Evolutionary conservation across 2,113 vertebrate genomes (phyloP).

Genomic region (Urocynchramus pylzowi): DNA sequence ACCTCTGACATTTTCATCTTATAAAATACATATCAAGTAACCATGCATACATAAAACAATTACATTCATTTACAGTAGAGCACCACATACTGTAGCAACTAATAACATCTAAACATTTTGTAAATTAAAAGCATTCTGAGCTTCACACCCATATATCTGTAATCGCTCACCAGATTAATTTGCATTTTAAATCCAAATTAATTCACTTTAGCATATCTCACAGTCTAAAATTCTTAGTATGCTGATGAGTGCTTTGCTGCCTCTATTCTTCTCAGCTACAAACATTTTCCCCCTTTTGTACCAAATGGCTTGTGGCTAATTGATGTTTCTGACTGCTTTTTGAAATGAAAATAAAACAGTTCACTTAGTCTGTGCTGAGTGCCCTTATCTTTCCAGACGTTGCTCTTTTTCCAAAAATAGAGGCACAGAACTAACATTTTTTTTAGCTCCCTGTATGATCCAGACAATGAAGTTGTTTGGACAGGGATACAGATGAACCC

Average conservation of each 20-base stretch:
- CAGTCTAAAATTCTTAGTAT: constrained; percentile 90
- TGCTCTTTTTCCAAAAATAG: constrained; percentile 83
- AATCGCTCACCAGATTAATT: constrained; percentile 93
- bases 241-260: constrained; percentile 88
- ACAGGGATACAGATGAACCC: constrained; percentile 94
- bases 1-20: constrained; percentile 66
- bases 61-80: constrained; percentile 75
- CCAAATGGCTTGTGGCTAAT: constrained; percentile 90
- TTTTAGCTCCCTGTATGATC: constrained; percentile 82
- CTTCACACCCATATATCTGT: constrained; percentile 87
- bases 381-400: constrained; percentile 83
- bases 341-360: constrained; percentile 89
- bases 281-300: constrained; percentile 86
- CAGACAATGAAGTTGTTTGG: constrained; percentile 94
- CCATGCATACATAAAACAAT: constrained; percentile 80
- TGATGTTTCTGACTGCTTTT: constrained; percentile 90
- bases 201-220: constrained; percentile 99
- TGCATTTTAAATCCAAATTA: constrained; percentile 99
- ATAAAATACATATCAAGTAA: constrained; percentile 72
- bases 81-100: constrained; percentile 73
- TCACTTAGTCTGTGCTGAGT: constrained; percentile 82
- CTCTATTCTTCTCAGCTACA: constrained; percentile 84
- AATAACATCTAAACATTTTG: constrained; percentile 84
- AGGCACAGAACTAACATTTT: constrained; percentile 77
- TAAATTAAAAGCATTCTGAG: constrained; percentile 83